These are phyloP conservation scores for Manis javanica DNA, from an alignment of 2,797 vertebrate genomes.

Conservation along the genomic window DNA sequence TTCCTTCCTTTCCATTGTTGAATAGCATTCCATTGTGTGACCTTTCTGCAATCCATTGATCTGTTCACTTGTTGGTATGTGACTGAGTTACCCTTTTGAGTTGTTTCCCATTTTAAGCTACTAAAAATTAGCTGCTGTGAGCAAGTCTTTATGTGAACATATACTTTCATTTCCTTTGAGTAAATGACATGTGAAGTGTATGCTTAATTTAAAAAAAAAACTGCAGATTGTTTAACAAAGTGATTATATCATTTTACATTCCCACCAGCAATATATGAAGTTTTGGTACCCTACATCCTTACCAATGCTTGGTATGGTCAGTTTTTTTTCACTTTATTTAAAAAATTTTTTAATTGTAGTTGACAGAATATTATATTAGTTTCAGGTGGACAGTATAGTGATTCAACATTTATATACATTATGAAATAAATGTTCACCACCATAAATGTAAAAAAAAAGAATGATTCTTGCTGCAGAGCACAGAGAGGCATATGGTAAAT, in stretches of 20 bases:
- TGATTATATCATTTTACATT: background rate
- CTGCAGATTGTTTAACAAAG: background rate
- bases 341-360: too few species aligned
- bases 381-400: too few species aligned
- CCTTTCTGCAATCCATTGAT: background rate
- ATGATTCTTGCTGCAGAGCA: background rate
- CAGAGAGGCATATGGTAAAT: too few species aligned
- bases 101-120: background rate
- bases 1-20: background rate
- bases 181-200: background rate
- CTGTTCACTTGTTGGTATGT: background rate
- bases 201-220: background rate
- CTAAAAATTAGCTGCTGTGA: background rate
- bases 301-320: background rate
- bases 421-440: too few species aligned
- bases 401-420: too few species aligned
- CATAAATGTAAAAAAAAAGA: too few species aligned
- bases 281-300: background rate
- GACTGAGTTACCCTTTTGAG: background rate
- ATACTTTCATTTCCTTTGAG: background rate
- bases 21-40: background rate
- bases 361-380: too few species aligned
- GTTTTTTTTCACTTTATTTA: background rate
- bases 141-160: background rate
- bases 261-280: background rate